A percentile compares a stretch with the other conserved stretches of the same genome.
Evolutionary conservation across 2,113 vertebrate genomes (phyloP).

Genomic region (Alexandromys fortis): DNA sequence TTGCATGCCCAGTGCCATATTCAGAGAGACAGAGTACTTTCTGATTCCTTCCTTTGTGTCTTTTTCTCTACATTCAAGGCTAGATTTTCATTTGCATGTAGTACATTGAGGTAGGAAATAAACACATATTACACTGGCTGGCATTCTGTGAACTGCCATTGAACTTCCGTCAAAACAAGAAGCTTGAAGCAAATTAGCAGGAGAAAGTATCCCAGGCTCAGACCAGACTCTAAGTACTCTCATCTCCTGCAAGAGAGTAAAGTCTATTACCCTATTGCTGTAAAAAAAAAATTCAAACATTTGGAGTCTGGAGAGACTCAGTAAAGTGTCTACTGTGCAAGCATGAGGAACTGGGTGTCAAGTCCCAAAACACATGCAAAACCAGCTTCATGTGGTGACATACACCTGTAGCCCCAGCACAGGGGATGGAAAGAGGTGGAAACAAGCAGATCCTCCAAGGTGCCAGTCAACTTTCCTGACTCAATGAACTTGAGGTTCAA

Average conservation of each 20-base stretch:
- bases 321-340: neutral
- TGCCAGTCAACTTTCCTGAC: neutral
- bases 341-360: neutral
- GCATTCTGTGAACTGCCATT: slow-evolving; percentile 30
- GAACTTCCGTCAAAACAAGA: neutral
- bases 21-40: slow-evolving; percentile 17
- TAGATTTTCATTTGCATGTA: slow-evolving; percentile 67
- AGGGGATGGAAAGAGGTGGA: neutral
- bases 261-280: slow-evolving; percentile 7
- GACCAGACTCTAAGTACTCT: slow-evolving; percentile 51
- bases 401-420: neutral
- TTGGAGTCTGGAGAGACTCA: neutral
- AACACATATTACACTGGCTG: slow-evolving; percentile 4
- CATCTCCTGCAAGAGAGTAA: slow-evolving; percentile 63
- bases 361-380: neutral
- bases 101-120: slow-evolving; percentile 44
- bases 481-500: neutral
- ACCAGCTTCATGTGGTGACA: neutral
- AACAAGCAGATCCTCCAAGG: neutral
- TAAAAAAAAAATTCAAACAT: neutral
- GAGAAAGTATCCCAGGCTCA: slow-evolving; percentile 28
- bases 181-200: slow-evolving; percentile 26
- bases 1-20: neutral
- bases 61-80: slow-evolving; percentile 40
- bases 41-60: neutral